Evolutionary conservation across 1,140 invertebrate genomes (phyloP).

Genomic region (Dreissena rostriformis): DNA sequence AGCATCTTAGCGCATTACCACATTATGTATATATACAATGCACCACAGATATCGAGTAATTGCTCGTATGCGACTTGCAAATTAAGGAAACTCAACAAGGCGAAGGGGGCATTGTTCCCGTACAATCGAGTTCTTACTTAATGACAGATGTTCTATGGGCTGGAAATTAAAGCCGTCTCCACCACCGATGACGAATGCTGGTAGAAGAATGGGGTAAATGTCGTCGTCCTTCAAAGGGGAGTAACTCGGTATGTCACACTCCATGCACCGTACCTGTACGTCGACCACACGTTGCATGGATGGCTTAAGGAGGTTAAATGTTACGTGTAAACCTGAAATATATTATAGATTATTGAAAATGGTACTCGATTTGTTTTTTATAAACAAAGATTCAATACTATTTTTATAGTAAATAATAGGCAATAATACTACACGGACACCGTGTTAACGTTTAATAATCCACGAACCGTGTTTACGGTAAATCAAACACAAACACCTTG

Average conservation of each 20-base stretch:
- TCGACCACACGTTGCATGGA: constrained; percentile 15
- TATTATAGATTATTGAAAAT: too few species aligned
- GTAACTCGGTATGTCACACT: constrained; percentile 34
- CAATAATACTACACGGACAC: too few species aligned
- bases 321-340: constrained; percentile 22
- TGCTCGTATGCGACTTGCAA: not conserved
- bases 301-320: constrained; percentile 21
- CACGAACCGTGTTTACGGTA: too few species aligned
- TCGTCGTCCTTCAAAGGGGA: constrained; percentile 2
- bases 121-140: constrained; percentile 22
- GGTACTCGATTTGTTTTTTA: not conserved
- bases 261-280: constrained; percentile 32
- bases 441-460: too few species aligned
- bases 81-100: not conserved
- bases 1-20: too few species aligned
- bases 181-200: constrained; percentile 22
- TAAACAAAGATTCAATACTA: not conserved
- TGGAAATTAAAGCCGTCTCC: constrained; percentile 19
- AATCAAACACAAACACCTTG: too few species aligned
- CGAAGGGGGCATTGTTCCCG: not conserved
- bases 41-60: not conserved
- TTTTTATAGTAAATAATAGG: too few species aligned
- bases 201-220: constrained; percentile 17
- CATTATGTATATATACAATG: not conserved
- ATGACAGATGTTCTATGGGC: not conserved